A percentile compares a stretch with the other conserved stretches of the same genome.
Conservation (phyloP, 2,888 invertebrate species). For the Eilema depressum region DNA sequence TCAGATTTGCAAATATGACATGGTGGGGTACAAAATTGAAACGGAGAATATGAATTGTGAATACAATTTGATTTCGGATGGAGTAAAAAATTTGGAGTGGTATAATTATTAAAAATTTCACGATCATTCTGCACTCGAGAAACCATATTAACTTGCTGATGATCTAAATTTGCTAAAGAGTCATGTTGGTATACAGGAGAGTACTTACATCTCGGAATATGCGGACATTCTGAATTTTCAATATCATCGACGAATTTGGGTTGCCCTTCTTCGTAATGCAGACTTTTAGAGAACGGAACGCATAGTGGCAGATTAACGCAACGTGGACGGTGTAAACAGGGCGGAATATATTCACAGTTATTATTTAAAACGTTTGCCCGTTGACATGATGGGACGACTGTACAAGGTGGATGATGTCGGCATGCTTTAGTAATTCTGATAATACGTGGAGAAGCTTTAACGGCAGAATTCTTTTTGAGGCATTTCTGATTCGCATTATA, state of each 20-base stretch:
- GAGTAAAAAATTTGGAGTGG: constrained; percentile 52
- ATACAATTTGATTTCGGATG: constrained; percentile 55
- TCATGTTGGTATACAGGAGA: constrained; percentile 61
- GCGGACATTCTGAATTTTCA: constrained; percentile 54
- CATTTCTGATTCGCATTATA: constrained; percentile 54
- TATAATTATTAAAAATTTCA: constrained; percentile 56
- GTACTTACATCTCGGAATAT: constrained; percentile 61
- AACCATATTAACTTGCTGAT: constrained; percentile 55
- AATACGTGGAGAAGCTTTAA: constrained; percentile 61
- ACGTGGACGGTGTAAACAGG: constrained; percentile 77
- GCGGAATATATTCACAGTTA: constrained; percentile 76
- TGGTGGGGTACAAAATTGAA: constrained; percentile 29
- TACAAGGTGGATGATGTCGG: constrained; percentile 80
- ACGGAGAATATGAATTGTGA: constrained; percentile 37
- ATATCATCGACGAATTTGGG: constrained; percentile 56
- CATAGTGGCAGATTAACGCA: constrained; percentile 80
- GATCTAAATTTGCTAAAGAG: constrained; percentile 51
- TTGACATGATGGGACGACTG: constrained; percentile 80
- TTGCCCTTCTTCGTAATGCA: constrained; percentile 63
- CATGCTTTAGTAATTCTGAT: constrained; percentile 80
- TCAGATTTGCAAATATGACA: constrained; percentile 58
- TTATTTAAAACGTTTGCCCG: constrained; percentile 73
- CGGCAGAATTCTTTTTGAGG: constrained; percentile 48
- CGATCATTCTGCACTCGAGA: constrained; percentile 60
- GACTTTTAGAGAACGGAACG: constrained; percentile 69